Evolutionary conservation across 2,888 invertebrate species (phyloP).

Genomic region (Glaucopsyche alexis): DNA sequence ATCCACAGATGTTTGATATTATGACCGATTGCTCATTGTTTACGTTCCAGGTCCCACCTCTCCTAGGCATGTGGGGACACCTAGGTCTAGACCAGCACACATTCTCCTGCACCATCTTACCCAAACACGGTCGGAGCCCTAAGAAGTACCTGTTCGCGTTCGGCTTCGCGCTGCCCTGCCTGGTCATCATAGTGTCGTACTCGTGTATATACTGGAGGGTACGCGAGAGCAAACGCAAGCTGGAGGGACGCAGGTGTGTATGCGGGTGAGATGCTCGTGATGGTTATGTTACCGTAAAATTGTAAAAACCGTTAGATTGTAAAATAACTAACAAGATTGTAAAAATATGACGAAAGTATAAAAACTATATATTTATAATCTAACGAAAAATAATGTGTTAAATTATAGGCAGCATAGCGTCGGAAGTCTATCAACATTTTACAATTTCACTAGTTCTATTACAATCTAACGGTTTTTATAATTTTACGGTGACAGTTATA

Average conservation of each 20-base stretch:
- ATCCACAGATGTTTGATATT: too few species aligned
- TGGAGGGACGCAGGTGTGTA: conserved; percentile 85
- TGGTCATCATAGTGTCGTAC: conserved; percentile 91
- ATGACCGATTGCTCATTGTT: background rate
- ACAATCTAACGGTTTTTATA: too few species aligned
- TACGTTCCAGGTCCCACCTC: conserved; percentile 84
- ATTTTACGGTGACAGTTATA: too few species aligned
- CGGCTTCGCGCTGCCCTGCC: conserved; percentile 90
- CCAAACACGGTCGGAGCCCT: conserved; percentile 87
- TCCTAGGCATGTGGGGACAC: conserved; percentile 91
- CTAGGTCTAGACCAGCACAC: conserved; percentile 89
- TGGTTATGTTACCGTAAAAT: too few species aligned
- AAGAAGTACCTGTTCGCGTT: conserved; percentile 91
- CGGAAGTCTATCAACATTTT: too few species aligned
- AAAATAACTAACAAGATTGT: too few species aligned
- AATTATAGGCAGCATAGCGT: too few species aligned
- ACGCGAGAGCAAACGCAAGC: conserved; percentile 84
- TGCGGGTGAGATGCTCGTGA: conserved; percentile 49
- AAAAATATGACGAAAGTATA: too few species aligned
- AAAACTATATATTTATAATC: too few species aligned
- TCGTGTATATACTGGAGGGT: conserved; percentile 92
- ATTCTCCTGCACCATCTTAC: conserved; percentile 93
- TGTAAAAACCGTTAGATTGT: too few species aligned
- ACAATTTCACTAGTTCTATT: too few species aligned
- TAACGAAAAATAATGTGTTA: too few species aligned